Conservation (phyloP, 2,797 vertebrate genomes). For the Pogoniulus pusillus region DNA sequence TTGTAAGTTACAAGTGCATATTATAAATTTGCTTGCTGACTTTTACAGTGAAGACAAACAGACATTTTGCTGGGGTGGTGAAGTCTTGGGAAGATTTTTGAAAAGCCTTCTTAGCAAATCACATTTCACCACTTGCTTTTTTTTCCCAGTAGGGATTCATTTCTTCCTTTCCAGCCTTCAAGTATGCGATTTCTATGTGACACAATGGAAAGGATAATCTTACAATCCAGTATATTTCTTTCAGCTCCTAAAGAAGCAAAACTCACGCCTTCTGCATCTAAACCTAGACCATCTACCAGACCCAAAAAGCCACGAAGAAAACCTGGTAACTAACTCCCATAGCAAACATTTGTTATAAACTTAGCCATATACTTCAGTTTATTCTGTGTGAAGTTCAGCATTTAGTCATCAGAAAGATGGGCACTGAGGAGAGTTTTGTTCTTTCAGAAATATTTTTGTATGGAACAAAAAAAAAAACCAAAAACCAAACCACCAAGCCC, state of each 20-base stretch:
- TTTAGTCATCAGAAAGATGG: neutral
- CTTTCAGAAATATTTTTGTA: neutral
- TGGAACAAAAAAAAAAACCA: neutral
- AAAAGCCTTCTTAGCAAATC: neutral
- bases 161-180: neutral
- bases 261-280: conserved; percentile 66
- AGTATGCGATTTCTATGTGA: neutral
- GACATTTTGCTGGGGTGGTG: neutral
- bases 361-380: neutral
- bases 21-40: neutral
- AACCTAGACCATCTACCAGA: conserved; percentile 64
- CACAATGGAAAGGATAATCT: neutral
- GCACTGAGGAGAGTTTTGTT: neutral
- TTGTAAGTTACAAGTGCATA: neutral
- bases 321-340: conserved; percentile 69
- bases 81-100: neutral
- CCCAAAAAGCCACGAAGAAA: conserved; percentile 64
- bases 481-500: no score
- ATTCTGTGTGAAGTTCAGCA: neutral
- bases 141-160: neutral
- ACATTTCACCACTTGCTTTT: neutral
- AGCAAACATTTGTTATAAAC: neutral
- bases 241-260: conserved; percentile 74
- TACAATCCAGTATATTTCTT: conserved; percentile 68
- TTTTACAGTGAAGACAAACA: neutral